A percentile compares a stretch with the other conserved stretches of the same genome.
Evolutionary conservation across 2,797 vertebrate genomes (phyloP).

Genomic region (Prunella strophiata): DNA sequence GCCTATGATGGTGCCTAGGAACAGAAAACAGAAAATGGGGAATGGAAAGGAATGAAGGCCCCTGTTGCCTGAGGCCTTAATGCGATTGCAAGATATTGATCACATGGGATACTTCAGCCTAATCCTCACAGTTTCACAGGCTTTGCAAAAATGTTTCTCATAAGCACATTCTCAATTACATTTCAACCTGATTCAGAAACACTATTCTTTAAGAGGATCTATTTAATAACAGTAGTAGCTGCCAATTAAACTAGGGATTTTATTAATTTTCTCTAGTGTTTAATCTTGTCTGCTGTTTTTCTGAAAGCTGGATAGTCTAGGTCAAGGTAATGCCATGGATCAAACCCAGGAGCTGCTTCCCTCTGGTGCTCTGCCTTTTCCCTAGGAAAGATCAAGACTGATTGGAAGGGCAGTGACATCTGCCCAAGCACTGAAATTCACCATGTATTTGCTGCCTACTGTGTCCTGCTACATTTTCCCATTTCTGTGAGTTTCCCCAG

Average conservation of each 20-base stretch:
- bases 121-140: conserved; percentile 42
- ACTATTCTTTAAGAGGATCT: not conserved
- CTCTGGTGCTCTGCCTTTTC: not conserved
- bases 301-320: not conserved
- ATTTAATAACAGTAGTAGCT: not conserved
- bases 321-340: not conserved
- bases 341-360: not conserved
- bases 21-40: conserved; percentile 34
- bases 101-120: conserved; percentile 4
- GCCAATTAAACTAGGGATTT: conserved; percentile 11
- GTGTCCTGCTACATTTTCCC: not conserved
- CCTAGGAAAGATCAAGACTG: not conserved
- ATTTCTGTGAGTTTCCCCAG: not conserved
- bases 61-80: conserved; percentile 13
- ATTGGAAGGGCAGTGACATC: not conserved
- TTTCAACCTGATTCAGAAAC: conserved; percentile 16
- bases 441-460: not conserved
- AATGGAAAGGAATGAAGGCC: not conserved
- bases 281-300: not conserved
- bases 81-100: conserved; percentile 43
- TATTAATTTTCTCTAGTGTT: not conserved
- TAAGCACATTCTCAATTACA: conserved; percentile 50
- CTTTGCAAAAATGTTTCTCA: conserved; percentile 29
- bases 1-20: conserved; percentile 34
- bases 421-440: not conserved